Evolutionary conservation across 2,888 invertebrate species (phyloP).

Genomic region (Flexamia atlantica): DNA sequence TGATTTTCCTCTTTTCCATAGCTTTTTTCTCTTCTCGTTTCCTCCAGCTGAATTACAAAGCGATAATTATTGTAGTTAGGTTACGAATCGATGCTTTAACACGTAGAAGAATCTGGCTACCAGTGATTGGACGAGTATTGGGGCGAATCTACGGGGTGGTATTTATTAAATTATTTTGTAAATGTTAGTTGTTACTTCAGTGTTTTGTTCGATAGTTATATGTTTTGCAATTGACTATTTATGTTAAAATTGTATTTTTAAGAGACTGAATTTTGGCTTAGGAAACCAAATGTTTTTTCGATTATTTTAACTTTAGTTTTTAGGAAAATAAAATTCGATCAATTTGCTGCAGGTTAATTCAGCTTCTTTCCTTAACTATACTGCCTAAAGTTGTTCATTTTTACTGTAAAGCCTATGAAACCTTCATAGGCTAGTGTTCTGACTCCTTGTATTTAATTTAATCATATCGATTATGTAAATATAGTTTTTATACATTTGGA

Average conservation of each 20-base stretch:
- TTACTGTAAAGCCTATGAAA: slow-evolving; percentile 8
- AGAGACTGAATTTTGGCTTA: slow-evolving; percentile 56
- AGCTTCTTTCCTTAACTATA: slow-evolving; percentile 51
- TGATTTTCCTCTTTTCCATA: slow-evolving; percentile 49
- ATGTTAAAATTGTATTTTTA: slow-evolving; percentile 48
- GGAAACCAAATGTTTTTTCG: slow-evolving; percentile 53
- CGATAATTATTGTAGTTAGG: slow-evolving; percentile 10
- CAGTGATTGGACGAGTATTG: slow-evolving; percentile 22
- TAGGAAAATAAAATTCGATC: slow-evolving; percentile 20
- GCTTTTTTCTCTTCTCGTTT: slow-evolving; percentile 36
- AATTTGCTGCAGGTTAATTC: slow-evolving; percentile 36
- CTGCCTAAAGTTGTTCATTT: slow-evolving; percentile 13
- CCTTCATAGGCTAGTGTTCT: slow-evolving; percentile 20
- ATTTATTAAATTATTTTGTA: slow-evolving; percentile 59
- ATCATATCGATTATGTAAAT: slow-evolving; percentile 52
- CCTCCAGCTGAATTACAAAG: slow-evolving; percentile 34
- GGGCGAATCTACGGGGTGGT: slow-evolving; percentile 37
- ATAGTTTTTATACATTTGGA: slow-evolving; percentile 57
- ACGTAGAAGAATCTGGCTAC: slow-evolving; percentile 12
- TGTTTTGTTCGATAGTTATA: slow-evolving; percentile 55
- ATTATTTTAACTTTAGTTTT: slow-evolving; percentile 28
- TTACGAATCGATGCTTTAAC: slow-evolving; percentile 27
- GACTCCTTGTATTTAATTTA: not conserved
- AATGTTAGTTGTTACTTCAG: slow-evolving; percentile 52
- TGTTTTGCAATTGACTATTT: slow-evolving; percentile 56